Base-by-base conservation (phyloP, 2,888 invertebrate species). In the Agrotis segetum region DNA sequence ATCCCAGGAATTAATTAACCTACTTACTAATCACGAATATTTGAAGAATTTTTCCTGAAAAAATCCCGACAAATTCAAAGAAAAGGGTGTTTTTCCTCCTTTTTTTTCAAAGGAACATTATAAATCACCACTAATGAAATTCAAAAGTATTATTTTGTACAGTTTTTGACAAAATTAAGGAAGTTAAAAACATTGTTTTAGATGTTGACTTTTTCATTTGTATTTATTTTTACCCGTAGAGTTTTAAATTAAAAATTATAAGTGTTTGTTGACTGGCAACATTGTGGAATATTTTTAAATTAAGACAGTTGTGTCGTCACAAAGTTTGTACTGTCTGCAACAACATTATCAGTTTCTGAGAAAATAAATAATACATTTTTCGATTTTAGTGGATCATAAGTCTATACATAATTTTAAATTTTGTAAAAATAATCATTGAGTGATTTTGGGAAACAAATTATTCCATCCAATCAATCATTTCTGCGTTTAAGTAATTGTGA, bases 81-180 rank as follows among this genome's bases (percentile, higher is more conserved):
- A 74, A 74, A 76, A 71, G 68, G 60, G 67, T 67, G 61, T 52
- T 68, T 70, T 55, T 46, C 17, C 65, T 46, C 13, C 29, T 55
- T 67, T 66, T 66, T 71, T 68, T 79, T 67, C 61, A 72, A 67
- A 62, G 61, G 40, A 70, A 46, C 64, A 29, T 81, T 67, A 84
- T 82, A 68, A 73, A 78, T 78, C 67, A 74, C 29, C 58, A 58
- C 29, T 74, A 79, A 83, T 77, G 66, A 77, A 67, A 82, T 85
- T 79, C 76, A 58, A 70, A 76, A 76, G 58, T 63, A 67, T 74
- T 82, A 67, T 74, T 66, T 63, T 62, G 58, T 70, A 67, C 44
- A 63, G 58, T 67, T 75, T 77, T 78, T 50, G 58, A 65, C 52
- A 71, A 72, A 65, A 70, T 63, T 72, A 74, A 69, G 61, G 77